Percentiles rank a stretch among this genome's conserved stretches.
phyloP scores from a whole-genome alignment of 1,140 invertebrate species.

The Glossosoma conforme region DNA sequence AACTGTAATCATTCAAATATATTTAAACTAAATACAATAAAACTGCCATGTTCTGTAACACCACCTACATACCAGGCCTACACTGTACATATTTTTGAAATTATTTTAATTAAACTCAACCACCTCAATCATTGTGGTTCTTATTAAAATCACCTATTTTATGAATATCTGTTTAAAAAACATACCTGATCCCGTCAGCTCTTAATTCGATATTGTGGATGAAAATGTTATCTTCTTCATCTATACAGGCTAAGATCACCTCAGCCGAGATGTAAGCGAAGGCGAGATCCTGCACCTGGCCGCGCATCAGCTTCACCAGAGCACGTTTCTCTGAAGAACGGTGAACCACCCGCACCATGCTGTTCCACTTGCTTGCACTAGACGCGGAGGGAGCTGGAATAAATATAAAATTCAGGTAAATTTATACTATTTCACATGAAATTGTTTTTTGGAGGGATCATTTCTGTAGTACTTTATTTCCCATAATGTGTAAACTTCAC shows the following conservation, averaged over 20 bases:
- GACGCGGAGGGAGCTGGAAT: slow-evolving; percentile 37
- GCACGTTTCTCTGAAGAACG: slow-evolving; percentile 68
- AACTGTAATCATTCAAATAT: slow-evolving; percentile 31
- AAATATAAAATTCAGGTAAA: no score
- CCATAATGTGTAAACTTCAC: no score
- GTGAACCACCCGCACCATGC: slow-evolving; percentile 77
- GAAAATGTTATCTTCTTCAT: slow-evolving; percentile 75
- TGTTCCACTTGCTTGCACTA: slow-evolving; percentile 61
- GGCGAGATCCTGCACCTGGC: slow-evolving; percentile 79
- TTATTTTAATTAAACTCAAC: no score
- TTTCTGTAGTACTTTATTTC: no score
- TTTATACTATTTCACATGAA: no score
- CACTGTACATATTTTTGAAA: no score
- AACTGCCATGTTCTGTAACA: no score
- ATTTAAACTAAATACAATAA: slow-evolving; percentile 4
- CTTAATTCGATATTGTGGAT: slow-evolving; percentile 73
- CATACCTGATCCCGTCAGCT: slow-evolving; percentile 51
- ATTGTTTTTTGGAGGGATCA: no score
- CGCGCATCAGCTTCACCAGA: slow-evolving; percentile 81
- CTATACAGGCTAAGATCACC: slow-evolving; percentile 79
- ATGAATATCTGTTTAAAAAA: no score
- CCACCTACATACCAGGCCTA: no score
- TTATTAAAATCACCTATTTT: no score
- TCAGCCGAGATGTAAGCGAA: slow-evolving; percentile 78
- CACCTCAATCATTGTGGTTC: no score